These are phyloP conservation scores for Phycodurus eques DNA, from an alignment of 2,113 vertebrate species.

Conservation along the genomic window DNA sequence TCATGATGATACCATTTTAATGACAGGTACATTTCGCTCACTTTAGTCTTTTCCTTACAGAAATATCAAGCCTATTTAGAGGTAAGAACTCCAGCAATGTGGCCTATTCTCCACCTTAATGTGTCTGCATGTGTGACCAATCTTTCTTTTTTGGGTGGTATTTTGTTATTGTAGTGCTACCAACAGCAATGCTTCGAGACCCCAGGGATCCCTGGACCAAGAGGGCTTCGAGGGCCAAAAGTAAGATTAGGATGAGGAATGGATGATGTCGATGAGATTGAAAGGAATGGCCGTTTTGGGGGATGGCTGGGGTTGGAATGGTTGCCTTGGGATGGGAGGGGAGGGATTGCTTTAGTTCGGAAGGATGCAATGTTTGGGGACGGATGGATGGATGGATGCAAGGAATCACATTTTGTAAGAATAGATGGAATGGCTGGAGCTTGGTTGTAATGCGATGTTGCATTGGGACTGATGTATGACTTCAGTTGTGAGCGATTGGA, in stretches of 20 bases:
- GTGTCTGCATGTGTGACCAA: background rate
- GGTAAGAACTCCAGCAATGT: slow-evolving; percentile 46
- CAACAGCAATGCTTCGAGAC: slow-evolving; percentile 65
- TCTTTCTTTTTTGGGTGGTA: background rate
- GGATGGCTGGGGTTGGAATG: background rate
- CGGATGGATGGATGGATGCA: background rate
- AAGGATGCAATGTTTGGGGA: background rate
- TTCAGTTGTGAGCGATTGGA: background rate
- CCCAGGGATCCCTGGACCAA: slow-evolving; percentile 58
- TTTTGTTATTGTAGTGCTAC: slow-evolving; percentile 60
- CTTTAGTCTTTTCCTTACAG: slow-evolving; percentile 46
- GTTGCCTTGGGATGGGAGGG: background rate
- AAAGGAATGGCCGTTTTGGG: background rate
- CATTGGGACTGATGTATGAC: background rate
- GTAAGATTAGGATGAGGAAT: slow-evolving; percentile 43
- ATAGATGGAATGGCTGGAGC: background rate
- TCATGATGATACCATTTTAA: too few relatives aligned
- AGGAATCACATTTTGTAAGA: too few relatives aligned
- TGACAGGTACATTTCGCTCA: slow-evolving; percentile 9
- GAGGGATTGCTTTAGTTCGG: background rate
- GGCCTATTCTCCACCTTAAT: background rate
- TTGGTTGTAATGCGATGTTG: background rate
- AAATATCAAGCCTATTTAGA: slow-evolving; percentile 63
- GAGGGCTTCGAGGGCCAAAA: slow-evolving; percentile 71
- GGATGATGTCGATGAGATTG: background rate